A percentile compares a stretch with the other conserved stretches of the same genome.
Conservation (phyloP, 2,888 invertebrate species). For the Acanthoscelides obtectus region DNA sequence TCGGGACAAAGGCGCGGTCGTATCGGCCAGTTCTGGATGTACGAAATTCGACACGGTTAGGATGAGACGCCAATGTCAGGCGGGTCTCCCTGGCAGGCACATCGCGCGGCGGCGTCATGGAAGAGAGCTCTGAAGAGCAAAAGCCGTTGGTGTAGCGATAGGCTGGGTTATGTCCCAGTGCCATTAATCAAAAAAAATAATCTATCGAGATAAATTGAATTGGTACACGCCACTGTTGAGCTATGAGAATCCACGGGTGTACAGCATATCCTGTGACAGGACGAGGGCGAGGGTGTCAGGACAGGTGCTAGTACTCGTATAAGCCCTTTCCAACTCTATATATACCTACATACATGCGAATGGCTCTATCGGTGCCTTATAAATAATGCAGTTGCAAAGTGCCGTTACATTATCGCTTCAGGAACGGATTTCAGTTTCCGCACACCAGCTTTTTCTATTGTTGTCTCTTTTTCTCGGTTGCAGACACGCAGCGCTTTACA, state of each 20-base stretch:
- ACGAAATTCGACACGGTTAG: no score
- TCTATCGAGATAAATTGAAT: no score
- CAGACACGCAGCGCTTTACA: neutral
- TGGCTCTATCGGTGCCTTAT: slow-evolving; percentile 42
- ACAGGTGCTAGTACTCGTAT: neutral
- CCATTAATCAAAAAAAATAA: no score
- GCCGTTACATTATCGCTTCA: slow-evolving; percentile 38
- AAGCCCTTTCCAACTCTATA: neutral
- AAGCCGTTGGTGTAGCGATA: no score
- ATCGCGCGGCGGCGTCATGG: no score
- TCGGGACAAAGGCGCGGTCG: no score
- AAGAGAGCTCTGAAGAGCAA: no score
- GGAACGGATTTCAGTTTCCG: neutral
- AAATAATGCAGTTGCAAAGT: slow-evolving; percentile 45
- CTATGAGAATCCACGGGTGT: neutral
- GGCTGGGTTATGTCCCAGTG: no score
- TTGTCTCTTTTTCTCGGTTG: neutral
- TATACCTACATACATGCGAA: slow-evolving; percentile 12
- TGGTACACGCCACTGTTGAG: neutral
- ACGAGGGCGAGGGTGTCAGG: neutral
- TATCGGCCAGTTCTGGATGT: no score
- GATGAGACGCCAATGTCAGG: no score
- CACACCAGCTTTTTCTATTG: neutral
- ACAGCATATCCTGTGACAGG: neutral
- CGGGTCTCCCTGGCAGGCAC: no score